These are phyloP conservation scores for Raphicerus campestris DNA, from an alignment of 2,113 vertebrate species.

Conservation along the genomic window DNA sequence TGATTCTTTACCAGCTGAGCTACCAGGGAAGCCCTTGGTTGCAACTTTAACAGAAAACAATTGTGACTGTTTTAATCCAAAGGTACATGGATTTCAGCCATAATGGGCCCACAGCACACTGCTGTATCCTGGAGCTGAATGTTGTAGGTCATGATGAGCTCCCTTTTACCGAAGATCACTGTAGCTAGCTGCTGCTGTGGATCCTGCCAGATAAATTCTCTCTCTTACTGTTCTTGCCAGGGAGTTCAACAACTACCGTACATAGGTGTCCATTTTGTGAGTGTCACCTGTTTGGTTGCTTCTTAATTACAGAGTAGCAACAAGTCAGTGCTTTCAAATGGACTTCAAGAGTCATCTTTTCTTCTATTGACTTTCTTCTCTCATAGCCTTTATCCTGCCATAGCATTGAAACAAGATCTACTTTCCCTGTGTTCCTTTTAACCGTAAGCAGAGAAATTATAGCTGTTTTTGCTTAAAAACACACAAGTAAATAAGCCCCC, in stretches of 20 bases:
- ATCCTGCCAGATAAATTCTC: neutral
- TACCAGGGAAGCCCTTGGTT: neutral
- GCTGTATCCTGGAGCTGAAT: neutral
- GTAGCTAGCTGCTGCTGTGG: neutral
- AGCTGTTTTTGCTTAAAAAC: neutral
- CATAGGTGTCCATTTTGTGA: slow-evolving; percentile 7
- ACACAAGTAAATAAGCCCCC: neutral
- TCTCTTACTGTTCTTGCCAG: neutral
- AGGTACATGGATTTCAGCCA: neutral
- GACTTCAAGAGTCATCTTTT: neutral
- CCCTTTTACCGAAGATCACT: neutral
- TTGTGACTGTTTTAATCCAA: neutral
- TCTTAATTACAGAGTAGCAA: neutral
- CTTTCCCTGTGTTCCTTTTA: neutral
- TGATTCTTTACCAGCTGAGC: neutral
- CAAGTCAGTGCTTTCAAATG: neutral
- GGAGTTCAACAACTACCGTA: neutral
- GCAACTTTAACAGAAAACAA: neutral
- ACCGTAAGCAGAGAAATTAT: neutral
- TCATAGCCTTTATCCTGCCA: neutral
- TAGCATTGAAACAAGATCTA: neutral
- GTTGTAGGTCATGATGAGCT: neutral
- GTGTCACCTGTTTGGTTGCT: neutral
- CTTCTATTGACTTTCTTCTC: neutral
- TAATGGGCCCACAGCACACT: neutral